phyloP scores from a whole-genome alignment of 2,888 invertebrate species.

The Ochropleura plecta region DNA sequence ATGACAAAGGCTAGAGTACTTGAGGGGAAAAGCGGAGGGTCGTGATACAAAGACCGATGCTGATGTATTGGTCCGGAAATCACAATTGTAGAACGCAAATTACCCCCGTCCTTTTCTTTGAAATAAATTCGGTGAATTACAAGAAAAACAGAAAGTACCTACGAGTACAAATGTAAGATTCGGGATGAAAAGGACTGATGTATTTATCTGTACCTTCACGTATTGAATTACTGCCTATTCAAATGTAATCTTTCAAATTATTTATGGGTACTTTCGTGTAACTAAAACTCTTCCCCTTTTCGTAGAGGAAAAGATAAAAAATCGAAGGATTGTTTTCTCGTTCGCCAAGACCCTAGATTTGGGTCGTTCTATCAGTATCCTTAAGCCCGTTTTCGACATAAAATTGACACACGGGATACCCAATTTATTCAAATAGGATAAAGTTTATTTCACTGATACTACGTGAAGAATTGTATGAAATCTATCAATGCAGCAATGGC shows the following conservation, averaged over 20 bases:
- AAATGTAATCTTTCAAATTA: constrained; percentile 13
- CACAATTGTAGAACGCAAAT: constrained; percentile 67
- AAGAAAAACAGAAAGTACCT: constrained; percentile 47
- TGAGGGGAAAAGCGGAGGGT: constrained; percentile 67
- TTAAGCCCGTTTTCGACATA: constrained; percentile 64
- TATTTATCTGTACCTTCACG: neutral
- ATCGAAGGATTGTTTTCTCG: constrained; percentile 45
- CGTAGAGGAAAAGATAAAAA: constrained; percentile 46
- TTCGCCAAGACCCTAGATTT: constrained; percentile 47
- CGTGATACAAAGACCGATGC: constrained; percentile 63
- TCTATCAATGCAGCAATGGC: too few species aligned
- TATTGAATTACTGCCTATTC: constrained; percentile 23
- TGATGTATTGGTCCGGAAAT: constrained; percentile 67
- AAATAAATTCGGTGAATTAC: constrained; percentile 64
- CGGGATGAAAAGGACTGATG: neutral
- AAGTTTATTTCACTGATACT: constrained; percentile 49
- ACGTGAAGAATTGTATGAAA: constrained; percentile 8
- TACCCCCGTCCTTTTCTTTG: constrained; percentile 59
- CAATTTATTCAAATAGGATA: constrained; percentile 64
- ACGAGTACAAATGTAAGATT: constrained; percentile 6
- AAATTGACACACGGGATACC: constrained; percentile 64
- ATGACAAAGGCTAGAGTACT: constrained; percentile 62
- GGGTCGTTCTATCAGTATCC: constrained; percentile 58
- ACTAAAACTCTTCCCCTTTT: constrained; percentile 10
- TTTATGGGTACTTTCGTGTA: constrained; percentile 7